phyloP scores from a whole-genome alignment of 2,113 vertebrate species.

The Grus americana region DNA sequence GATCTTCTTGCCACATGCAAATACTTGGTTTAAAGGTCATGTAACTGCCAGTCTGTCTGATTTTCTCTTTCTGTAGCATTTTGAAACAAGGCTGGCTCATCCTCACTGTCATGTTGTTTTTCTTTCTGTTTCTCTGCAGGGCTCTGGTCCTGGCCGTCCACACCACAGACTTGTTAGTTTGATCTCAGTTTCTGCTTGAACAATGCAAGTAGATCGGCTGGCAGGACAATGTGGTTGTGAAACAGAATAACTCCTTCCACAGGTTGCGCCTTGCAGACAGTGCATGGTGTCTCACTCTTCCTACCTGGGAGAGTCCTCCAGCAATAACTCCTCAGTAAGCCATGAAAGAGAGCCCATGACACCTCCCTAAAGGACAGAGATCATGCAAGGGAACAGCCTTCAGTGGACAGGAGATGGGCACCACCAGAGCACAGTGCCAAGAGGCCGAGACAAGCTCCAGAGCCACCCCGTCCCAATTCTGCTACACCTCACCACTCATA shows the following conservation, averaged over 20 bases:
- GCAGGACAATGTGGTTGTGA: not conserved
- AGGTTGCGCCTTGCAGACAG: not conserved
- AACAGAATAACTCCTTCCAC: not conserved
- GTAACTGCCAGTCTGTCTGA: not conserved
- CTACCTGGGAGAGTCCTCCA: not conserved
- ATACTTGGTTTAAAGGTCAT: not conserved
- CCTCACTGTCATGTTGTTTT: not conserved
- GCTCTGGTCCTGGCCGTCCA: not conserved
- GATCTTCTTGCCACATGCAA: not conserved
- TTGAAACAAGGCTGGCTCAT: not conserved
- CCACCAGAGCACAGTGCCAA: not conserved
- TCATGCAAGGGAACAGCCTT: not conserved
- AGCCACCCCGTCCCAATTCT: not conserved
- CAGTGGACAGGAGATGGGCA: not conserved
- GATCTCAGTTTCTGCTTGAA: not conserved
- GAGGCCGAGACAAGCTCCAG: not conserved
- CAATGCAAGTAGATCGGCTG: not conserved
- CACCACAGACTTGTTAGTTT: not conserved
- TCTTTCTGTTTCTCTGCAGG: slow-evolving; percentile 1
- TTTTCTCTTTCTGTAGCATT: not conserved
- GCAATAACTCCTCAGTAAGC: not conserved
- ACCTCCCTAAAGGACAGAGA: not conserved
- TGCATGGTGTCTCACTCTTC: not conserved
- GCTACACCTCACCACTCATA: accelerated
- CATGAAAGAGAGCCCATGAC: not conserved